Evolutionary conservation across 2,797 vertebrate genomes (phyloP), one percentile per base, ranked within the genome.

Genomic region (Ceyx erithaca): DNA sequence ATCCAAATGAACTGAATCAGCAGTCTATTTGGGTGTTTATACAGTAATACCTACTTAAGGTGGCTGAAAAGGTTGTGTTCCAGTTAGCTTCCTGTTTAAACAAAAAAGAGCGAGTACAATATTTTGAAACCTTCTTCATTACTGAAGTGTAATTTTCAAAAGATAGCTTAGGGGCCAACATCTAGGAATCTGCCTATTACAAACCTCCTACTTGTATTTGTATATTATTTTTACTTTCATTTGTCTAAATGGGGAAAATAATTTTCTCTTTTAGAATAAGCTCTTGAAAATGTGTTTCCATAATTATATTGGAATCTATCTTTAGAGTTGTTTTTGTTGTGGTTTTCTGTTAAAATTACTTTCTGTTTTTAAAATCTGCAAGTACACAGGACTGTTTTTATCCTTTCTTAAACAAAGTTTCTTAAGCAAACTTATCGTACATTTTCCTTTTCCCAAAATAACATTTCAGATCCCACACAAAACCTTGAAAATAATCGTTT

Each of bases 291-390:
- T 94, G 46, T 59, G 82, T 95, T 97, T 97, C 96, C 92, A 70
- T 97, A 97, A 97, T 97, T 97, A 93, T 89, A 35, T 83, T 90
- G 89, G 45, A 96, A 91, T 96, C 95, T 96, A 64, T 97, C 94
- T 97, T 97, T 97, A 92, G 88, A 95, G 68, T 87, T 97, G 95
- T 73, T 98, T 97, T 96, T 98, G 96, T 97, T 97, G 96, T 97
- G 92, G 92, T 94, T 97, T 97, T 96, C 92, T 96, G 92, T 97
- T 97, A 87, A 96, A 97, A 96, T 94, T 96, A 59, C 91, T 95
- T 96, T 96, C 96, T 96, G 95, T 87, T 96, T 97, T 97, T 96
- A 94, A 97, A 97, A 95, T 92, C 95, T 91, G 45, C 79, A 93
- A 97, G 92, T 96, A 89, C 76, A 93, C 90, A 85, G 78, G 80